These are phyloP conservation scores for Allygus modestus DNA, from an alignment of 2,888 invertebrate species.

Conservation along the genomic window DNA sequence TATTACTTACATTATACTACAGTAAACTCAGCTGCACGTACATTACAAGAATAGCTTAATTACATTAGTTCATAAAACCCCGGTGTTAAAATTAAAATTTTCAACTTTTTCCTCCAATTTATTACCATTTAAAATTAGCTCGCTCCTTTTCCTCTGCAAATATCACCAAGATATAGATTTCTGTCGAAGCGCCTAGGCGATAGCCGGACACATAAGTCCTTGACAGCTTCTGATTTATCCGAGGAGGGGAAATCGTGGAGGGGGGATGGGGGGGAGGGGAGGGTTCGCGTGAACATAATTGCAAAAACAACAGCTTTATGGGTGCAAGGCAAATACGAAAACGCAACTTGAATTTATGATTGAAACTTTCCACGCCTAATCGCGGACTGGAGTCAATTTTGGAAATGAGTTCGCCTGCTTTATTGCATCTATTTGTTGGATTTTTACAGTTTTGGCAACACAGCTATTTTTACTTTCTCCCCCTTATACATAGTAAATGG, in stretches of 20 bases:
- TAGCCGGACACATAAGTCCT: conserved; percentile 33
- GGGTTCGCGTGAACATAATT: conserved; percentile 52
- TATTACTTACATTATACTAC: no score
- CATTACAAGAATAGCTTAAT: no score
- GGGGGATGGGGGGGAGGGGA: neutral
- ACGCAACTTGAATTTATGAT: conserved; percentile 47
- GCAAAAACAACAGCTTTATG: conserved; percentile 51
- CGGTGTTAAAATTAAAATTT: no score
- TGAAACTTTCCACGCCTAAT: conserved; percentile 33
- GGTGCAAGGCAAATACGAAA: conserved; percentile 37
- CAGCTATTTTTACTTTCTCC: no score
- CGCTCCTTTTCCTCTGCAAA: neutral
- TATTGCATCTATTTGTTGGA: conserved; percentile 4
- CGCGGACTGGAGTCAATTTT: conserved; percentile 13
- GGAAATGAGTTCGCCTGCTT: conserved; percentile 12
- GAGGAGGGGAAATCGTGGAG: neutral
- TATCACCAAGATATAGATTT: conserved; percentile 18
- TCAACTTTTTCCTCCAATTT: no score
- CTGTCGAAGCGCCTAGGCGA: conserved; percentile 18
- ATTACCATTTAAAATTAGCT: no score
- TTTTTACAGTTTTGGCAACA: no score
- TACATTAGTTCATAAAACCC: no score
- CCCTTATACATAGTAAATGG: no score
- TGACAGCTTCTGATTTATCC: conserved; percentile 54
- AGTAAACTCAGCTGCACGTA: no score